Conservation (phyloP, 2,888 invertebrate species). For the Sepioteuthis lessoniana region DNA sequence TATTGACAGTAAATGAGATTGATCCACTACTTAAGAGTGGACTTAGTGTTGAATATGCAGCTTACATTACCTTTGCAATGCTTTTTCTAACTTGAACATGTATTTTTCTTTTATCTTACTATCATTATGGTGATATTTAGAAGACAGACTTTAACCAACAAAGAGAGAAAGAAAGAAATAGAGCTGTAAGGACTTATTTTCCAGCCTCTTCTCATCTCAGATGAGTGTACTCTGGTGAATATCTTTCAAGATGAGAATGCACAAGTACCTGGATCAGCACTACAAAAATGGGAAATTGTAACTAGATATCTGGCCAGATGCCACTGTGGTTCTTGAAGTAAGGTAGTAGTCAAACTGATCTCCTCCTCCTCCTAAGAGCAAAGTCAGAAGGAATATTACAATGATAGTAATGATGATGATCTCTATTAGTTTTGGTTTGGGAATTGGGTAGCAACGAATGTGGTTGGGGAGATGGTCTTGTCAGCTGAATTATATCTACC, state of each 20-base stretch:
- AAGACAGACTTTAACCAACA: background rate
- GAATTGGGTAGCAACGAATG: background rate
- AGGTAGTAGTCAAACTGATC: background rate
- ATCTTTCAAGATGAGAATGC: constrained; percentile 1
- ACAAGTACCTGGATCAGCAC: constrained; percentile 16
- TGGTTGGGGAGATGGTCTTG: background rate
- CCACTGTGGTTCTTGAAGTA: background rate
- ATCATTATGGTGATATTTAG: background rate
- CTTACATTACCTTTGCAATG: too few species aligned
- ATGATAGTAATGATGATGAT: background rate
- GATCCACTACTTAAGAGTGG: too few species aligned
- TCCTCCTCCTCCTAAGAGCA: background rate
- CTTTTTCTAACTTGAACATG: too few species aligned
- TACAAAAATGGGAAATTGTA: constrained; percentile 23
- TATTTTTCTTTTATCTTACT: background rate
- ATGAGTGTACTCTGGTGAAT: background rate
- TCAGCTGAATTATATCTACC: constrained; percentile 14
- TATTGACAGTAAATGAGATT: too few species aligned
- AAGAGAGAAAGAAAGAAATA: background rate
- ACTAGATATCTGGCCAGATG: background rate
- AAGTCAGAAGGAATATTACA: background rate
- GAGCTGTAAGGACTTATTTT: background rate
- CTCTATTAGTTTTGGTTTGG: background rate
- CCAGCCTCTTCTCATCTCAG: too few species aligned
- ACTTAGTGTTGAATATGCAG: too few species aligned